Conservation (phyloP, 2,888 invertebrate species). For the Monochamus alternatus region DNA sequence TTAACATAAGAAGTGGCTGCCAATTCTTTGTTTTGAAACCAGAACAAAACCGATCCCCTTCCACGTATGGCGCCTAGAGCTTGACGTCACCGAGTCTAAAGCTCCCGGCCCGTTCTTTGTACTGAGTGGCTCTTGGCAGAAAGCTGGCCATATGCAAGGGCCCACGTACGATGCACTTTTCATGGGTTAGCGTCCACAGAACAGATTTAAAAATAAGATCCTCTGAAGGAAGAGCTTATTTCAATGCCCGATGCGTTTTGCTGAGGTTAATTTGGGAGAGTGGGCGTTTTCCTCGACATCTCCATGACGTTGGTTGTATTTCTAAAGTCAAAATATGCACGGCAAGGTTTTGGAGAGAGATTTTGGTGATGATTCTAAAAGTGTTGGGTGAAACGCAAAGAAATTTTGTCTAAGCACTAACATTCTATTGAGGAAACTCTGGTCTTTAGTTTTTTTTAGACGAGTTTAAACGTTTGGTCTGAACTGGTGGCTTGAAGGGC, state of each 20-base stretch:
- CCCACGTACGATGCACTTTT: background rate
- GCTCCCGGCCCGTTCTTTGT: conserved; percentile 52
- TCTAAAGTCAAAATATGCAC: too few relatives aligned
- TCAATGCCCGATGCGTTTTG: background rate
- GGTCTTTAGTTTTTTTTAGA: background rate
- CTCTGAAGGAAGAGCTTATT: background rate
- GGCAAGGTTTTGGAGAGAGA: too few relatives aligned
- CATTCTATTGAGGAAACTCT: too few relatives aligned
- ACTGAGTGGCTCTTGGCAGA: conserved; percentile 38
- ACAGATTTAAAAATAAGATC: background rate
- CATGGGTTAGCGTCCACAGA: background rate
- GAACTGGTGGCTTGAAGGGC: background rate
- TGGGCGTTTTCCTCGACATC: background rate
- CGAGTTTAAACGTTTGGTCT: background rate
- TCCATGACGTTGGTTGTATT: too few relatives aligned
- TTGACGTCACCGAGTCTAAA: conserved; percentile 52
- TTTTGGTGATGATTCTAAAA: too few relatives aligned
- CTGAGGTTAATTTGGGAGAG: background rate
- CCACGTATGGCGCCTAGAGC: conserved; percentile 54
- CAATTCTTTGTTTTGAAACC: conserved; percentile 58
- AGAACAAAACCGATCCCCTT: conserved; percentile 48
- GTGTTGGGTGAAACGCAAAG: too few relatives aligned
- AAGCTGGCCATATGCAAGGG: conserved; percentile 21
- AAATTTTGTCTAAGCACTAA: too few relatives aligned
- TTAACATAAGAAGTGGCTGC: conserved; percentile 51